Conservation (phyloP, 1,140 invertebrate species). For the Plectrocnemia conspersa region DNA sequence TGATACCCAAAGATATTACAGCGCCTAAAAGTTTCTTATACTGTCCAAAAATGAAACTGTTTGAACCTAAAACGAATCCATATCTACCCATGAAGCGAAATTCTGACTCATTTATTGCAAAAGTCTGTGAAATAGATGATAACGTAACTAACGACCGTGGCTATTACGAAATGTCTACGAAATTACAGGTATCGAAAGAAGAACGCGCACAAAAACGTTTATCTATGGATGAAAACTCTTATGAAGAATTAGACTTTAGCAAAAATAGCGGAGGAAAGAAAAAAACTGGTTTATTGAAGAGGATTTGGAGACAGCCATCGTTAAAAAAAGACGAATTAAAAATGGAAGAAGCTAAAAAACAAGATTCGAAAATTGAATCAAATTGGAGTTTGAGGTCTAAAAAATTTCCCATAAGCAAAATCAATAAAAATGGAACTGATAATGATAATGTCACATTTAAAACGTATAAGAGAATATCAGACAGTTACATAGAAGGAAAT, state of each 20-base stretch:
- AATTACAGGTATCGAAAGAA: not conserved
- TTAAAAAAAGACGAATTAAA: constrained; percentile 14
- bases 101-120: not conserved
- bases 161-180: constrained; percentile 28
- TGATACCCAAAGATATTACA: constrained; percentile 38
- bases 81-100: constrained; percentile 45
- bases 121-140: not conserved
- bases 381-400: too few species aligned
- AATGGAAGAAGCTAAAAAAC: not conserved
- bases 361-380: too few species aligned
- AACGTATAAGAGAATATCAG: constrained; percentile 6
- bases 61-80: constrained; percentile 39
- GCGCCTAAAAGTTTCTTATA: constrained; percentile 50
- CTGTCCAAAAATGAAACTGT: constrained; percentile 41
- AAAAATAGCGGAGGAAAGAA: constrained; percentile 11
- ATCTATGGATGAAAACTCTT: constrained; percentile 28
- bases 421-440: not conserved
- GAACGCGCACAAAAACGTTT: too few species aligned
- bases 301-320: constrained; percentile 17
- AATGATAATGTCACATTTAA: not conserved
- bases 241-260: constrained; percentile 27
- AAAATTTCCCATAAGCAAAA: too few species aligned
- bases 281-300: constrained; percentile 26
- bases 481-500: too few species aligned
- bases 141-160: constrained; percentile 18